A percentile compares a stretch with the other conserved stretches of the same genome.
Conservation (phyloP, 2,113 vertebrate species). For the Solea solea region DNA sequence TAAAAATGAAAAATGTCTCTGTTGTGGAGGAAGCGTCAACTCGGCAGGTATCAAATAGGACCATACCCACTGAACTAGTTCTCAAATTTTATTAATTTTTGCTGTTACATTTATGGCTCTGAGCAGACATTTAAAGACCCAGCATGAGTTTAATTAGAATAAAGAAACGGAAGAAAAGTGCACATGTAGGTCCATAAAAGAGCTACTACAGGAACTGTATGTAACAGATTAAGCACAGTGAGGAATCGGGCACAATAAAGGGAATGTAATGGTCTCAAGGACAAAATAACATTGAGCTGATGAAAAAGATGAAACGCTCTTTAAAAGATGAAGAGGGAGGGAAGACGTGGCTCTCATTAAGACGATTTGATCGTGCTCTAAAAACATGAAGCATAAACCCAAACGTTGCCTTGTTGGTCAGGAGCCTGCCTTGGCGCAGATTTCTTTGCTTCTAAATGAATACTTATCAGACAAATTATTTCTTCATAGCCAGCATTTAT, state of each 20-base stretch:
- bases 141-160: neutral
- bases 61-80: neutral
- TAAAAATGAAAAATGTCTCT: neutral
- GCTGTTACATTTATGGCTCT: neutral
- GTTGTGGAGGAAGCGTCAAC: neutral
- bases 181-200: neutral
- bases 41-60: too few relatives aligned
- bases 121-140: neutral
- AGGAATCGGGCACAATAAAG: slow-evolving; percentile 16
- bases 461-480: neutral
- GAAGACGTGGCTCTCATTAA: slow-evolving; percentile 5
- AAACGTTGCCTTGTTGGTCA: slow-evolving; percentile 9
- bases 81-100: neutral
- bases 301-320: slow-evolving; percentile 24
- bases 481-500: neutral
- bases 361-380: slow-evolving; percentile 6
- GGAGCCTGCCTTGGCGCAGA: neutral
- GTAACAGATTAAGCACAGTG: slow-evolving; percentile 16
- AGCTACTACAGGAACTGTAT: neutral
- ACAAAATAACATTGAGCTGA: slow-evolving; percentile 1
- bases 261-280: slow-evolving; percentile 4
- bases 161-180: neutral
- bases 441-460: slow-evolving; percentile 7
- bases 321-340: slow-evolving; percentile 12
- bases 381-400: slow-evolving; percentile 1